Percentiles rank a stretch among this genome's conserved stretches.
Conservation (phyloP, 30 jellyfish, hydroid and myxozoan species). For the Rhopilema esculentum region DNA sequence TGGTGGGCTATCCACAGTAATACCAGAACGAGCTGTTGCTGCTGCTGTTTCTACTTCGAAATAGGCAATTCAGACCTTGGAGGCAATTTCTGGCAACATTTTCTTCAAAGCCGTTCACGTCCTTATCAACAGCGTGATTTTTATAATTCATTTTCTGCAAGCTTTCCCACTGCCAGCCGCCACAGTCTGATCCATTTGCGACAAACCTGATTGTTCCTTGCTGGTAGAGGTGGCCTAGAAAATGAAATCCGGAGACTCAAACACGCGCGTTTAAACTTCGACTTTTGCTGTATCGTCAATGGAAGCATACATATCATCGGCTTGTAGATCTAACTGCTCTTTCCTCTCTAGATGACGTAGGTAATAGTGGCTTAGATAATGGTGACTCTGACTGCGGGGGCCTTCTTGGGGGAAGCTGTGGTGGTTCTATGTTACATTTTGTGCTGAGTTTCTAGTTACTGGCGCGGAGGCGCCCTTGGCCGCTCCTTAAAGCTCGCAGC, state of each 20-base stretch:
- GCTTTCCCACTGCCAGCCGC: neutral
- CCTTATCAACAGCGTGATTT: neutral
- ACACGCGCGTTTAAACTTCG: slow-evolving; percentile 22
- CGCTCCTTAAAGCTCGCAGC: neutral
- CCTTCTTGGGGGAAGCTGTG: slow-evolving; percentile 29
- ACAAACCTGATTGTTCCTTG: neutral
- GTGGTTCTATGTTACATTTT: neutral
- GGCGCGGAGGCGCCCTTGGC: neutral
- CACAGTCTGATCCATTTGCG: neutral
- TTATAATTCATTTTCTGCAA: too few relatives aligned
- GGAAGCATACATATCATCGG: slow-evolving; percentile 28
- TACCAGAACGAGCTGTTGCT: too few relatives aligned
- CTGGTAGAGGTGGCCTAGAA: neutral
- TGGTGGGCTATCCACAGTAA: neutral
- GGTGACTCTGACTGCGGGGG: slow-evolving; percentile 9
- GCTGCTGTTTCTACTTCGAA: neutral
- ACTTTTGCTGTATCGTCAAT: slow-evolving; percentile 39
- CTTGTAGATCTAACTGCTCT: neutral
- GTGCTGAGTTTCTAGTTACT: neutral
- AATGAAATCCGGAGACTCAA: neutral
- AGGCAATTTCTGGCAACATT: neutral
- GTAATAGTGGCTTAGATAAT: too few relatives aligned
- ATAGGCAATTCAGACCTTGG: neutral
- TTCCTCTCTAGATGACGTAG: neutral
- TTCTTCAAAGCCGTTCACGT: neutral